phyloP scores from a whole-genome alignment of 2,113 vertebrate species.

The Felis chaus region DNA sequence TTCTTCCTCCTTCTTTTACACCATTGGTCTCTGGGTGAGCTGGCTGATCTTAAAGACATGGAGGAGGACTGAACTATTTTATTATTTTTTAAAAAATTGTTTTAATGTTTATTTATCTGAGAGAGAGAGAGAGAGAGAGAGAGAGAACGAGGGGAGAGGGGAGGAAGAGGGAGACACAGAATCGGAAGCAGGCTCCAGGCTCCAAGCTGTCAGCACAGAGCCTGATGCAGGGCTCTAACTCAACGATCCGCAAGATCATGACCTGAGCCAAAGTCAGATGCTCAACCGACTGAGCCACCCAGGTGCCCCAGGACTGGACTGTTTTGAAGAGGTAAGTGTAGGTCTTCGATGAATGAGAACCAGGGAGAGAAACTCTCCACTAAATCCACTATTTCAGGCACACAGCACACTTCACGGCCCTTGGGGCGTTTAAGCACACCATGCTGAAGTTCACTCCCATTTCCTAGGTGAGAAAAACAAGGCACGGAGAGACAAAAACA shows the following conservation, averaged over 20 bases:
- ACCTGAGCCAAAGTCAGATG: no score
- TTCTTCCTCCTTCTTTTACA: neutral
- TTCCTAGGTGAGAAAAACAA: constrained; percentile 68
- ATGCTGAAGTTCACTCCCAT: constrained; percentile 23
- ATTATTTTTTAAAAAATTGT: neutral
- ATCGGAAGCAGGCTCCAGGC: no score
- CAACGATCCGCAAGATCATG: no score
- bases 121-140: no score
- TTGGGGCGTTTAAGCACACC: neutral
- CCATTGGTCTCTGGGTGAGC: neutral
- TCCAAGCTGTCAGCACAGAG: no score
- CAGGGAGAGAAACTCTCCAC: neutral
- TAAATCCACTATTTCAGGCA: neutral
- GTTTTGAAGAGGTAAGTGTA: neutral
- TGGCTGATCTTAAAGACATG: neutral
- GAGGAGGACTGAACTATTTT: neutral
- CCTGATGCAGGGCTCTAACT: no score
- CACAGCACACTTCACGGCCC: fast-evolving
- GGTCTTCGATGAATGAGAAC: neutral
- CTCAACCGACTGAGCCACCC: no score
- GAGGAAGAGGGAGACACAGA: no score
- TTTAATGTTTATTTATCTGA: no score
- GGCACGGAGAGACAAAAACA: neutral
- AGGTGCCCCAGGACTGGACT: neutral
- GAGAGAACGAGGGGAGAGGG: no score